Evolutionary conservation across 2,888 invertebrate genomes (phyloP), one percentile per base, ranked within the genome.

Genomic region (Gastrophysa polygoni): DNA sequence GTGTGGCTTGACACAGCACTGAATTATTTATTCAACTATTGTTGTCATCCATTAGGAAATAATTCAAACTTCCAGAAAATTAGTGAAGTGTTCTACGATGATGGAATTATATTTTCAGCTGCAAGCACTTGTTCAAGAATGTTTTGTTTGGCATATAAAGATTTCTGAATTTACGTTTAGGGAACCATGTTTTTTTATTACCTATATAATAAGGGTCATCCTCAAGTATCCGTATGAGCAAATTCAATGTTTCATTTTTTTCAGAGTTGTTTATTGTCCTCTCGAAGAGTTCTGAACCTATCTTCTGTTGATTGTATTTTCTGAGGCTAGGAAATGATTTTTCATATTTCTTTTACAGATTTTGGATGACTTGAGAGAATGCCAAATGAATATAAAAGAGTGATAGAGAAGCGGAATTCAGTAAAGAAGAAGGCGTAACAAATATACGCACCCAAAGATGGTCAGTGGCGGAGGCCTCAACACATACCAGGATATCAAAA

Each of bases 1-100:
- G 51, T 14, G 51, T 51, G 51, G 32, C 51, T 51, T 51, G 51
- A 51, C 51, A 51, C 51, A 51, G 51, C 29, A 51, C 51, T 28
- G 51, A 28, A 51, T 29, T 10, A 51, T 51, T n/a, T n/a, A n/a
- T n/a, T n/a, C n/a, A n/a, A n/a, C 18, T 47, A 29, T 51, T 51
- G 17, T 16, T 46, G 46, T n/a, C 46, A 46, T 46, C 18, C 11
- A 47, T 18, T 17, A 47, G 48, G 18, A 11, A 47, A 47, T 5
- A 6, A 20, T 47, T 29, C n/a, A 29, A 51, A 51, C 14, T 29
- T 28, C 29, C 11, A 46, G 20, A 16, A 3, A 46, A 46, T 46
- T n/a, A 8, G 46, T 43, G 16, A 43, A 43, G 43, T 46, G 46
- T 46, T 46, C 46, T 46, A 46, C 46, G 46, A 28, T 28, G 10